These are phyloP conservation scores for Scytalopus superciliaris DNA, from an alignment of 2,113 vertebrate genomes.

Conservation along the genomic window DNA sequence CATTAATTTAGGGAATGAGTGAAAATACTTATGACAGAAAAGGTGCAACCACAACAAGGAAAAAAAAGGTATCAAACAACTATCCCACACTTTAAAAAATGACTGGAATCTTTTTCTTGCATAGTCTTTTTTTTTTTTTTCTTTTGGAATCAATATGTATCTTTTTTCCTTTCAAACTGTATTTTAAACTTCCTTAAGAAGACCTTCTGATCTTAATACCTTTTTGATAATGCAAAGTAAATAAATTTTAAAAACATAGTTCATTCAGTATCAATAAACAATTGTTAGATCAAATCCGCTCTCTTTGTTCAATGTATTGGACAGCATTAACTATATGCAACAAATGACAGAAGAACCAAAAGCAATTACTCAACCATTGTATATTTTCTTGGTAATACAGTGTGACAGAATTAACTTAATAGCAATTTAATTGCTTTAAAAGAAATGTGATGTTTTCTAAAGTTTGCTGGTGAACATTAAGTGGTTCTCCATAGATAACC, in stretches of 20 bases:
- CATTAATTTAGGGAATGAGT: not conserved
- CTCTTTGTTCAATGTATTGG: not conserved
- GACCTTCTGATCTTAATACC: not conserved
- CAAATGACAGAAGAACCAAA: not conserved
- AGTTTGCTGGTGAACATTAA: not conserved
- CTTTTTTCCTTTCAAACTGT: not conserved
- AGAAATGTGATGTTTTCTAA: not conserved
- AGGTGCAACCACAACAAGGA: rapidly evolving
- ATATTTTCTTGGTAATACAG: not conserved
- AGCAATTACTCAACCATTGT: not conserved
- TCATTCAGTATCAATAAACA: not conserved
- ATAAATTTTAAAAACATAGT: not conserved
- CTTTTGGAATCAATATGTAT: rapidly evolving
- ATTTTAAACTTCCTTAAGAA: not conserved
- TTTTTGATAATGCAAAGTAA: not conserved
- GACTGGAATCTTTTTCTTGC: not conserved
- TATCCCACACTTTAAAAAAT: not conserved
- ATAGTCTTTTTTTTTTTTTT: not conserved
- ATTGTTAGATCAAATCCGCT: not conserved
- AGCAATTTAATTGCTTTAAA: not conserved
- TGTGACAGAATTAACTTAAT: not conserved
- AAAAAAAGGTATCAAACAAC: not conserved
- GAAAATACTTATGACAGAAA: not conserved
- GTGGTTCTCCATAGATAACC: not conserved
- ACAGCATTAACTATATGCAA: not conserved